Base-by-base conservation (phyloP, 1,140 invertebrate species). In the Metaphire vulgaris region DNA sequence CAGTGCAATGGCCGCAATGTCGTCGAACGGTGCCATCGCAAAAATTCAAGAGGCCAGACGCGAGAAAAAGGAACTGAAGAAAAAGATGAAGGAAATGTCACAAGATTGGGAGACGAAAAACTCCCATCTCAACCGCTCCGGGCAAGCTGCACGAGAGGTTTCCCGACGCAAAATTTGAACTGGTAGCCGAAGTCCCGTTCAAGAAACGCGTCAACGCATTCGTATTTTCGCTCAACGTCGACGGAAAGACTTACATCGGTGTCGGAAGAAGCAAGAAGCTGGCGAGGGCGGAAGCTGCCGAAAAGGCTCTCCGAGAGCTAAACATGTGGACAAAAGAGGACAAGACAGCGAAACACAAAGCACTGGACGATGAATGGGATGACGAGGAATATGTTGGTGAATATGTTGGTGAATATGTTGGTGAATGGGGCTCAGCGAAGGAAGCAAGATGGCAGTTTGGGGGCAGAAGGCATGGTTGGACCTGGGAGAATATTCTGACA, bases 131-230 rank as follows among this genome's bases (percentile, higher is more conserved):
- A 56, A 34, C 72, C 28, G 72, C 72, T 41, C 16, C 34, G 33
- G 29, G 31, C 0, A 73, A 73, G 31, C 41, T 73, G 6, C 33
- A 41, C 28, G 72, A 73, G 0, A 56, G 28, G 72, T 34, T 31
- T 21, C 72, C 72, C 1, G 32, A 33, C 21, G 15, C 34, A 30
- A 34, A 33, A 2, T 73, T 34, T 34, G 41, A 64, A 41, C 31
- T 73, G 26, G 21, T 73, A 26, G 72, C 31, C 16, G 72, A 73
- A 41, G 56, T 26, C 28, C 72, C 72, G 28, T 64, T 73, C n/a
- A 73, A 73, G 41, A 73, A 73, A 28, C 32, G n/a, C 29, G 56
- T 73, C 12, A 73, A 26, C 15, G 72, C 72, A 26, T 73, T 73
- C 30, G 28, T 34, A 2, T 12, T 73, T 1, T 31, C 32, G 12